A percentile compares a stretch with the other conserved stretches of the same genome.
Conservation (phyloP, 2,113 vertebrate species). For the Phaethon lepturus region DNA sequence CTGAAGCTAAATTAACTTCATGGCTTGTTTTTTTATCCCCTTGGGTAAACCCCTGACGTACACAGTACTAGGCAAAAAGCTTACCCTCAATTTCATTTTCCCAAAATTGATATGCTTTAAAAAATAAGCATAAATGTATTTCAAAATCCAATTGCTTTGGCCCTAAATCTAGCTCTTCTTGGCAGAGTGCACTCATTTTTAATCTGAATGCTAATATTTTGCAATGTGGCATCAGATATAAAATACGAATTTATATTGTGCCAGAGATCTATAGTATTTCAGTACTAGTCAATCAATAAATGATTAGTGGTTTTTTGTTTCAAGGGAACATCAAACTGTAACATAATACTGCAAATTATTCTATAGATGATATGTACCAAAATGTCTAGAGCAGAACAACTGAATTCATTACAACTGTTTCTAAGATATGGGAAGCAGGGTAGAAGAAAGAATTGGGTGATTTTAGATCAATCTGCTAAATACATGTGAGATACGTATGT, state of each 20-base stretch:
- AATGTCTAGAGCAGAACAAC: neutral
- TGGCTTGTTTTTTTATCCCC: constrained; percentile 52
- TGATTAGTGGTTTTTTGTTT: neutral
- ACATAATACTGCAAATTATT: constrained; percentile 22
- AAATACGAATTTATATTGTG: constrained; percentile 55
- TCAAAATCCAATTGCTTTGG: constrained; percentile 70
- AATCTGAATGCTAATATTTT: constrained; percentile 75
- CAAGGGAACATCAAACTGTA: neutral
- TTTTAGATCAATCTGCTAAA: neutral
- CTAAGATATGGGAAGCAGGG: neutral
- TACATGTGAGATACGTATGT: rapidly evolving
- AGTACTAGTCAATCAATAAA: constrained; percentile 20
- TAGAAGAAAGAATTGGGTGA: neutral
- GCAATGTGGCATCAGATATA: constrained; percentile 53
- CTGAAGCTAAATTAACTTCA: constrained; percentile 75
- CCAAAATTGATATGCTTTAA: constrained; percentile 63
- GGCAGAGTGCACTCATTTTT: constrained; percentile 67
- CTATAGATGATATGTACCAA: neutral
- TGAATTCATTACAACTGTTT: neutral
- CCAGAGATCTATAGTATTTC: constrained; percentile 17
- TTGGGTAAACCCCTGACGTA: constrained; percentile 49
- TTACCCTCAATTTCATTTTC: constrained; percentile 56
- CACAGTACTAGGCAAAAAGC: constrained; percentile 36
- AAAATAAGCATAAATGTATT: constrained; percentile 59
- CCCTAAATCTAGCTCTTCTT: constrained; percentile 53